Conservation (phyloP, 2,888 invertebrate species). For the Chelonus formosanus region DNA sequence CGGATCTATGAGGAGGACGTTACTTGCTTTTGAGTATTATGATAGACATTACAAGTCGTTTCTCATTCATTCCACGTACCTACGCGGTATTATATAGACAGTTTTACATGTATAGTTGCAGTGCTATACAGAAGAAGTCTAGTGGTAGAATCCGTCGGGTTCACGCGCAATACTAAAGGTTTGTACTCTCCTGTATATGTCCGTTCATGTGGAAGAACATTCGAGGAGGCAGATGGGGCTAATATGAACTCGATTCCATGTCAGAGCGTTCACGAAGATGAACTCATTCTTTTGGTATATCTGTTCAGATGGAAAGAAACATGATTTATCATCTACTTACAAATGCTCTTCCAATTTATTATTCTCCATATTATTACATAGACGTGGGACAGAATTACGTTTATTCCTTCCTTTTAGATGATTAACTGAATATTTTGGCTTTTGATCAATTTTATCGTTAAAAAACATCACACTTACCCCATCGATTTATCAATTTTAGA, state of each 20-base stretch:
- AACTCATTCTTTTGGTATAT: conserved; percentile 55
- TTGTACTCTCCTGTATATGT: conserved; percentile 41
- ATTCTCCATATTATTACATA: too few relatives aligned
- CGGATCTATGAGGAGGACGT: conserved; percentile 49
- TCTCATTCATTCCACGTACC: conserved; percentile 44
- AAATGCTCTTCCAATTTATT: neutral
- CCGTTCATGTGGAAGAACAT: conserved; percentile 58
- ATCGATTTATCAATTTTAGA: too few relatives aligned
- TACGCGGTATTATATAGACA: conserved; percentile 33
- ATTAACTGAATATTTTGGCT: too few relatives aligned
- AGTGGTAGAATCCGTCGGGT: conserved; percentile 33
- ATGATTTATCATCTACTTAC: conserved; percentile 18
- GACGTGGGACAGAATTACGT: too few relatives aligned
- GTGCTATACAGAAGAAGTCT: conserved; percentile 1
- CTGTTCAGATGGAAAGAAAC: conserved; percentile 20
- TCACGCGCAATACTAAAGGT: conserved; percentile 35
- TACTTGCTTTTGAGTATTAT: conserved; percentile 24
- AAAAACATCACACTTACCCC: too few relatives aligned
- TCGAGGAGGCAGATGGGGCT: conserved; percentile 60
- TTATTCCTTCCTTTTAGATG: too few relatives aligned
- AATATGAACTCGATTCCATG: conserved; percentile 62
- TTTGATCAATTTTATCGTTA: too few relatives aligned
- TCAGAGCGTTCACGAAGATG: conserved; percentile 42
- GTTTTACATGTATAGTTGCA: neutral
- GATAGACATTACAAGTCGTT: conserved; percentile 13